Percentiles rank a stretch among this genome's conserved stretches.
Evolutionary conservation across 2,888 invertebrate genomes (phyloP).

Genomic region (Cerceris rybyensis): DNA sequence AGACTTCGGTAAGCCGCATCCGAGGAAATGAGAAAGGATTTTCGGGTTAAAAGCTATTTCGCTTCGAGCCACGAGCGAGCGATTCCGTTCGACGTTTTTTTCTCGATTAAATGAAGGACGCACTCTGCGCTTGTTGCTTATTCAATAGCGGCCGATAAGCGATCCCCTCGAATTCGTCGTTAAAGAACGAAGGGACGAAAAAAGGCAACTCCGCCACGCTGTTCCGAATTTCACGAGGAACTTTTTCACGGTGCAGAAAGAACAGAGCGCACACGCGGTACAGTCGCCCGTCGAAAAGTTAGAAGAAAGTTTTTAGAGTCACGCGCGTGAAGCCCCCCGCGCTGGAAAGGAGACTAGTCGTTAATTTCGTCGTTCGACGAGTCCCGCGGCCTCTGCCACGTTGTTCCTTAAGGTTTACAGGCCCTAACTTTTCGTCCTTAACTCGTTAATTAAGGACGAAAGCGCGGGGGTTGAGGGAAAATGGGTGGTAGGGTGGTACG

Average conservation of each 20-base stretch:
- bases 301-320: conserved; percentile 58
- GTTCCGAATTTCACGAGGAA: conserved; percentile 47
- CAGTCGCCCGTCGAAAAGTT: conserved; percentile 39
- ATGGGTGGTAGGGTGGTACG: conserved; percentile 37
- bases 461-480: conserved; percentile 49
- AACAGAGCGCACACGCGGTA: conserved; percentile 17
- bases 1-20: conserved; percentile 10
- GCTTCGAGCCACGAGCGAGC: conserved; percentile 20
- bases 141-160: neutral
- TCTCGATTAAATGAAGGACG: neutral
- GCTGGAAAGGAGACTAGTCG: conserved; percentile 66
- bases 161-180: conserved; percentile 26
- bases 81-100: neutral
- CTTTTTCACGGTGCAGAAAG: conserved; percentile 44
- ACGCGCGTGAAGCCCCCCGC: conserved; percentile 53
- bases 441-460: conserved; percentile 74
- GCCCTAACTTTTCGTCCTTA: conserved; percentile 74
- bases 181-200: neutral
- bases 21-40: conserved; percentile 21
- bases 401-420: conserved; percentile 74
- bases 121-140: conserved; percentile 2
- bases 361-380: conserved; percentile 74
- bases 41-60: conserved; percentile 37
- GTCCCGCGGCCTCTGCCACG: conserved; percentile 63
- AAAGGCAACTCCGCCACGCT: conserved; percentile 19